Evolutionary conservation across 2,113 vertebrate genomes (phyloP).

Genomic region (Bubo blakistoni): DNA sequence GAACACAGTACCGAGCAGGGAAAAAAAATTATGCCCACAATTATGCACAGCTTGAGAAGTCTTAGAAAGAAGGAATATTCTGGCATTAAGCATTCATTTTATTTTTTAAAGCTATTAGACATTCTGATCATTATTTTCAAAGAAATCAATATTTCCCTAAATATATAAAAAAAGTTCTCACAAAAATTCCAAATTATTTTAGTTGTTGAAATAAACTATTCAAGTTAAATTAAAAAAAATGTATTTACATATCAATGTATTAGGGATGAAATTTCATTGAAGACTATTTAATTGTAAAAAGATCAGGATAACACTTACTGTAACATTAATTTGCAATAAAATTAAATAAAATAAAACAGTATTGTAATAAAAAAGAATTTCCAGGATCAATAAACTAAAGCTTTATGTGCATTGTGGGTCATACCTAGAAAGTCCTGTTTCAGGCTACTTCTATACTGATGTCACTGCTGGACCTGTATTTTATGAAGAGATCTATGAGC

Average conservation of each 20-base stretch:
- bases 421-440: background rate
- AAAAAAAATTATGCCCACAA: background rate
- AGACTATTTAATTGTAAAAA: background rate
- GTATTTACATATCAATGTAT: background rate
- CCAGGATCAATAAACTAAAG: background rate
- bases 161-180: background rate
- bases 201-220: background rate
- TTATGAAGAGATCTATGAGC: background rate
- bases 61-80: background rate
- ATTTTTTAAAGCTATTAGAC: background rate
- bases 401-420: background rate
- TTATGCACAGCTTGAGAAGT: background rate
- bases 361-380: background rate
- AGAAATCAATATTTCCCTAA: background rate
- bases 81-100: background rate
- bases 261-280: background rate
- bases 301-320: background rate
- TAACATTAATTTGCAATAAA: background rate
- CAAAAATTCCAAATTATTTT: background rate
- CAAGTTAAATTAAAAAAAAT: no score
- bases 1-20: background rate
- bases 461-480: background rate
- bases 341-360: background rate
- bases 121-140: background rate
- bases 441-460: background rate